A percentile compares a stretch with the other conserved stretches of the same genome.
phyloP scores from a whole-genome alignment of 2,797 vertebrate species.

The Spatula versicolor region DNA sequence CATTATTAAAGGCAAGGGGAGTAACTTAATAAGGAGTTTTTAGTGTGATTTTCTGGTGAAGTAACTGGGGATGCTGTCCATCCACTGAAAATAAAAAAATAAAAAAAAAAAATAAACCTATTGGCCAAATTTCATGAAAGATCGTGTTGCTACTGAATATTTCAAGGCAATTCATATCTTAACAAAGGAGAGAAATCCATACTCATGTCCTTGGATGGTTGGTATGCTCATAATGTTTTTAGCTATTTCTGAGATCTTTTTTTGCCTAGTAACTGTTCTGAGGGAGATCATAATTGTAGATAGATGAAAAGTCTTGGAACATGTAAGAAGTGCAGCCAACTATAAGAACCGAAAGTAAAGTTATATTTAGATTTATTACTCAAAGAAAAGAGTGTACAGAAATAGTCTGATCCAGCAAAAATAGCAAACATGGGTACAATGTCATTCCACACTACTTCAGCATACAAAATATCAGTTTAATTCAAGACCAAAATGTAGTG shows the following conservation, averaged over 20 bases:
- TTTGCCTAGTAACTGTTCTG: not conserved
- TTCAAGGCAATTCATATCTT: not conserved
- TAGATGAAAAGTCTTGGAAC: not conserved
- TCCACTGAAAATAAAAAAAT: not conserved
- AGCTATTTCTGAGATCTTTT: not conserved
- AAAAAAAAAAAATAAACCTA: not conserved
- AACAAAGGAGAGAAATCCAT: not conserved
- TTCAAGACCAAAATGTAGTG: not conserved
- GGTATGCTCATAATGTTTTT: not conserved
- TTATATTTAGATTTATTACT: not conserved
- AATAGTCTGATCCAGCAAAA: not conserved
- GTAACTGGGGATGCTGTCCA: not conserved
- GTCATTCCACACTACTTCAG: not conserved
- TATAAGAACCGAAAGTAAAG: not conserved
- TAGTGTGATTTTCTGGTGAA: not conserved
- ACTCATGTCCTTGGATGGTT: not conserved
- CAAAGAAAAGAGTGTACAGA: not conserved
- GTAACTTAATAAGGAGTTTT: not conserved
- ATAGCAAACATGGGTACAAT: not conserved
- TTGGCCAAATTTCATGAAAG: not conserved
- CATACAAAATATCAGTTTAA: not conserved
- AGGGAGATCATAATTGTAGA: not conserved
- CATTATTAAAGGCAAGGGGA: not conserved
- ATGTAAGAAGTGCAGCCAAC: not conserved
- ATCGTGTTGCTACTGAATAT: not conserved